A percentile compares a stretch with the other conserved stretches of the same genome.
Conservation (phyloP, 2,888 invertebrate genomes). For the Neocrepidodera transversa region DNA sequence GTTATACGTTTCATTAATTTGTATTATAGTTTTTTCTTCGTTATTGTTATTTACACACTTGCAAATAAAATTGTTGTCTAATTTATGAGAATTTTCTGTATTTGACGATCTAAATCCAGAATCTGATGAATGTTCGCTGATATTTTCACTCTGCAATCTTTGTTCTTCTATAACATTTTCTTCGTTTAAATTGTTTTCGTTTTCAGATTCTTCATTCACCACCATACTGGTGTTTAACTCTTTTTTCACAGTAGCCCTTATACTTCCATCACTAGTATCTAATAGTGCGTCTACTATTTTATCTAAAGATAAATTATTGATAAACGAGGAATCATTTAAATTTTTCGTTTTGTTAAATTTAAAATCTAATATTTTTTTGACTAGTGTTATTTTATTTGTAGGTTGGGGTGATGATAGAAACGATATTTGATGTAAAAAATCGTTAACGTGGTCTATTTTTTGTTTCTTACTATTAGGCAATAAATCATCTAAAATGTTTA, state of each 20-base stretch:
- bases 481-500: constrained; percentile 53
- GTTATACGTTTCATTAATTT: constrained; percentile 56
- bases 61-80: constrained; percentile 53
- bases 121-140: constrained; percentile 52
- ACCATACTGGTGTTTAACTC: constrained; percentile 42
- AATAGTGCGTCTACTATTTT: constrained; percentile 70
- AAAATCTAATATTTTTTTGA: constrained; percentile 66
- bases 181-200: constrained; percentile 53
- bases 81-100: constrained; percentile 51
- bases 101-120: constrained; percentile 56
- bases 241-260: constrained; percentile 48
- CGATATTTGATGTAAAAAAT: constrained; percentile 55
- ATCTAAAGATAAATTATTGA: constrained; percentile 66
- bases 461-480: constrained; percentile 52
- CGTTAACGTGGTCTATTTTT: constrained; percentile 57
- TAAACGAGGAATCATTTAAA: constrained; percentile 62
- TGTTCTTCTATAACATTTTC: constrained; percentile 48
- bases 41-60: constrained; percentile 47
- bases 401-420: constrained; percentile 51
- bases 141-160: constrained; percentile 32
- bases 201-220: constrained; percentile 43
- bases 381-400: constrained; percentile 64
- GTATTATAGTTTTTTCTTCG: constrained; percentile 55
- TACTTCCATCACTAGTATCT: constrained; percentile 65
- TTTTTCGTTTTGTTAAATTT: constrained; percentile 62